Base-by-base conservation (phyloP, 2,797 vertebrate species). In the Psittacula echo region DNA sequence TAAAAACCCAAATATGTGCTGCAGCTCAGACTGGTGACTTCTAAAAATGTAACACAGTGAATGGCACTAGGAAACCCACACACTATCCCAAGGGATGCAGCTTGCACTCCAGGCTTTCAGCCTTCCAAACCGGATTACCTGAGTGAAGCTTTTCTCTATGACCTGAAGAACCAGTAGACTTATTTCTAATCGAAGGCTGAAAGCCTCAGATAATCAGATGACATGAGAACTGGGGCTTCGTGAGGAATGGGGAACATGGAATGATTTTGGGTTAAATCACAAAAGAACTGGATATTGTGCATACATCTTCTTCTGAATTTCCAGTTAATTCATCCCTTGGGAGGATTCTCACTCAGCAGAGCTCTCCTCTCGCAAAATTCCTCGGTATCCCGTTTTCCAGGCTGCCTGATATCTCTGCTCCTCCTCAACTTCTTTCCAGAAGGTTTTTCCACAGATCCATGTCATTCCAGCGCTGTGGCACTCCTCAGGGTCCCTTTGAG, bases 1-100 rank as follows among this genome's bases (percentile, higher is more conserved):
- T 94, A 53, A 85, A 97, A 96, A 96, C 96, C 96, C 85, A 93
- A 66, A 96, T 94, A 54, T 0, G 0, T 44, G 79, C 47, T 86
- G 73, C 76, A 83, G 92, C 70, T 87, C 92, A 39, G 68, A 50
- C 53, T 72, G 94, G 56, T 41, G 77, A 48, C 39, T 66, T 62
- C 45, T 64, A 37, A 77, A 92, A 72, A 71, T 62, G 39, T 32
- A 41, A 47, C 30, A 19, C 0, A 1, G 78, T 61, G 81, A 92
- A 77, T 19, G 11, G 39, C 78, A 56, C 27, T n/a, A 58, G 81
- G 47, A 94, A 65, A 76, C 19, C 72, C 71, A 56, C 42, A 26
- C 20, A 9, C 4, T 53, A 27, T 67, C 48, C 81, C 78, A 80
- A 58, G 68, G 42, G 48, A 87, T 65, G 85, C 79, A 50, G 22